Base-by-base conservation (phyloP, 2,888 invertebrate genomes). In the Metopia argyrocephala region DNA sequence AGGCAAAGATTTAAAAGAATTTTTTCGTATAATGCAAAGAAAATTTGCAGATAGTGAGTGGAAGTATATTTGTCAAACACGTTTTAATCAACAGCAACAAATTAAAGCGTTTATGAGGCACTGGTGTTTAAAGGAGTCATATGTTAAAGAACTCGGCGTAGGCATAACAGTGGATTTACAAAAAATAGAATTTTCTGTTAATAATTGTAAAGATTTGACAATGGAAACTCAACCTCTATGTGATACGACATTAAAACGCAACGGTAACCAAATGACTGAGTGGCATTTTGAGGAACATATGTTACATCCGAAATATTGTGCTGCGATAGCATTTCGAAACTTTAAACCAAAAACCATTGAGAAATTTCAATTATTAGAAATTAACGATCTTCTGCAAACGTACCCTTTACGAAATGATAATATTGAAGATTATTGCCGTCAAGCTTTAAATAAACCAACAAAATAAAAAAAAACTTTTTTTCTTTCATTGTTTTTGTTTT, bases 111-210 rank as follows among this genome's bases (percentile, higher is more conserved):
- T 98, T 90, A 97, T 95, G 89, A 92, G 98, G 80, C 93, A 95
- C 86, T 98, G 98, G 98, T 95, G 97, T 85, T 91, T 98, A 62
- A 98, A 98, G 90, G 98, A 98, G 89, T 95, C 97, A 88, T 97
- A 97, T 88, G 95, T 97, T 0, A 98, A 98, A 91, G 97, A 98
- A 82, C 92, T 94, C 70, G 98, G 98, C 21, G 91, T 94, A 25
- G 98, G 98, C 31, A 94, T 98, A 69, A 94, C 94, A 0, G 91
- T 95, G 82, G 94, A 96, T 86, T 92, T 98, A 56, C 91, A 93
- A 84, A 92, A 94, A 84, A 93, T 98, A 50, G 94, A 94, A 90
- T 98, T 98, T 90, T 89, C 92, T 65, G 91, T 95, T 20, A 86
- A 88, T 70, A 92, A 92, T 76, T 93, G 94, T 1, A 91, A 91